These are phyloP conservation scores for Egretta garzetta DNA, from an alignment of 2,113 vertebrate genomes.

Conservation along the genomic window DNA sequence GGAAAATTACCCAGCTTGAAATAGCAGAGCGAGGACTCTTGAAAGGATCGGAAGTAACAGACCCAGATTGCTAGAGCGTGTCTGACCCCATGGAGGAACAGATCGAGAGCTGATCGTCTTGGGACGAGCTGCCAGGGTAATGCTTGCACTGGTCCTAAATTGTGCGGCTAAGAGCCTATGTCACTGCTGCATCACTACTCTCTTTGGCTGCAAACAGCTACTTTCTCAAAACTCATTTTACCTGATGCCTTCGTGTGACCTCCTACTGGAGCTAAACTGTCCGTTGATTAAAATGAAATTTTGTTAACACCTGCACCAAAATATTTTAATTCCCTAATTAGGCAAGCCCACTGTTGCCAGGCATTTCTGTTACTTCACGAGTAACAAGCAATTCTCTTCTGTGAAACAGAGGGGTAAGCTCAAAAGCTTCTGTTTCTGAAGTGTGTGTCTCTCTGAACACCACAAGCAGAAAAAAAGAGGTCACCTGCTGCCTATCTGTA, in stretches of 20 bases:
- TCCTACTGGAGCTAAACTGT: background rate
- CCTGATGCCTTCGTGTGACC: background rate
- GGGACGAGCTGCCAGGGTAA: accelerated
- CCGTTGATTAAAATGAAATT: background rate
- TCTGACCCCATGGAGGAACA: background rate
- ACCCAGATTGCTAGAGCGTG: accelerated
- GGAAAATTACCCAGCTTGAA: background rate
- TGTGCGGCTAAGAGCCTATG: background rate
- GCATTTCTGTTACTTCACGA: background rate
- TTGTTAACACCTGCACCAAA: background rate
- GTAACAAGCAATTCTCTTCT: background rate
- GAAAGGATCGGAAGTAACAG: background rate
- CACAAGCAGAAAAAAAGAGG: background rate
- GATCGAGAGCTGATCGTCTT: background rate
- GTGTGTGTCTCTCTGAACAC: accelerated
- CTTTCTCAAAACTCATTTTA: background rate
- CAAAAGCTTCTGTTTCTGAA: background rate
- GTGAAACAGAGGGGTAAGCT: background rate
- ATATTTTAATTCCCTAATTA: background rate
- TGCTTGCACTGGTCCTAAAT: background rate
- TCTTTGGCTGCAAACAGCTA: background rate
- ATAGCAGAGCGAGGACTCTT: background rate
- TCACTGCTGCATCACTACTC: background rate
- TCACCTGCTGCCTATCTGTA: background rate
- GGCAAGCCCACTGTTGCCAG: background rate